Percentiles rank a stretch among this genome's conserved stretches.
Conservation (phyloP, 2,888 invertebrate genomes). For the Idaea straminata region DNA sequence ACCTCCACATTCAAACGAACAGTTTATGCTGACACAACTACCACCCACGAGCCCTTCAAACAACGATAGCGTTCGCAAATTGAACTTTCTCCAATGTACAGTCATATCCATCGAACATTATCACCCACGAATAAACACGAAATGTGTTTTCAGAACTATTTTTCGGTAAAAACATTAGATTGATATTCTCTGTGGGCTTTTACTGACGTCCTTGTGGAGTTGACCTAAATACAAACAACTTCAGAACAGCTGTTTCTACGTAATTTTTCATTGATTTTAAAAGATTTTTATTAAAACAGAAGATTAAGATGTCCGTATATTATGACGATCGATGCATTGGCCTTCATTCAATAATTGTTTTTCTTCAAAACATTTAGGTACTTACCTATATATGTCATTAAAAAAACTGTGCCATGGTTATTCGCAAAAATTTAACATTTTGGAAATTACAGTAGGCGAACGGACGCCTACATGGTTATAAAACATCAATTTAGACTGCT, state of each 20-base stretch:
- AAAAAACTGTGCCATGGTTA: conserved; percentile 39
- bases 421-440: conserved; percentile 33
- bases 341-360: not conserved
- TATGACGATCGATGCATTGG: not conserved
- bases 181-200: not conserved
- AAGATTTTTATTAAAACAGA: not conserved
- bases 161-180: not conserved
- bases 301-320: no score
- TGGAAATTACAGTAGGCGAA: conserved; percentile 22
- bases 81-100: conserved; percentile 24
- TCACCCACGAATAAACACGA: conserved; percentile 5
- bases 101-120: conserved; percentile 1
- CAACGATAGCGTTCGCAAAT: conserved; percentile 5
- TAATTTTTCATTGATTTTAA: not conserved
- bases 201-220: not conserved
- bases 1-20: not conserved
- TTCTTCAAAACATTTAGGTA: conserved; percentile 14
- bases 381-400: conserved; percentile 10
- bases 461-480: conserved; percentile 11
- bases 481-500: conserved; percentile 1
- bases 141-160: not conserved
- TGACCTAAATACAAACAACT: not conserved
- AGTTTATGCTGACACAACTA: not conserved
- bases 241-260: not conserved
- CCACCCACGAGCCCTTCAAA: not conserved